Evolutionary conservation across 2,888 invertebrate genomes (phyloP).

Genomic region (Reticulitermes lucifugus): DNA sequence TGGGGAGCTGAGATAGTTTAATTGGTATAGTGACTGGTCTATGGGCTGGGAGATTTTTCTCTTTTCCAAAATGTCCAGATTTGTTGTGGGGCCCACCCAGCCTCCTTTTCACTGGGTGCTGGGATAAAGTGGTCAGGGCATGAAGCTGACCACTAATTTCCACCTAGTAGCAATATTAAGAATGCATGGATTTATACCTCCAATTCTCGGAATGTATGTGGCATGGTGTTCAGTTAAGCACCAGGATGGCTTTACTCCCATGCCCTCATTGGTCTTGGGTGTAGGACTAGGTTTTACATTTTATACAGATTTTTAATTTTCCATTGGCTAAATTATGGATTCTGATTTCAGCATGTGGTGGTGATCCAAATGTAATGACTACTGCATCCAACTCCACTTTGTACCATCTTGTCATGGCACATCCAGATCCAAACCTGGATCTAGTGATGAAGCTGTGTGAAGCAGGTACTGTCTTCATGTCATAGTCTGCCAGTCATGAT

Average conservation of each 20-base stretch:
- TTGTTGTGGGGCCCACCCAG: no score
- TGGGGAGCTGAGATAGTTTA: no score
- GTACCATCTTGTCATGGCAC: slow-evolving; percentile 48
- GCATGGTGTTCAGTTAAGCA: no score
- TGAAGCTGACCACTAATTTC: no score
- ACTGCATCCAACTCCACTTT: slow-evolving; percentile 50
- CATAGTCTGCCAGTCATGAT: no score
- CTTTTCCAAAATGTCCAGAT: no score
- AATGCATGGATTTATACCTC: background rate
- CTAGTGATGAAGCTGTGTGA: slow-evolving; percentile 44
- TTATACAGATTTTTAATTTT: no score
- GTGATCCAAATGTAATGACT: slow-evolving; percentile 53
- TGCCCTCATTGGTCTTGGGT: background rate
- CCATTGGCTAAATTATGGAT: background rate
- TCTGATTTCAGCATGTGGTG: slow-evolving; percentile 49
- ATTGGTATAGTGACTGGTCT: no score
- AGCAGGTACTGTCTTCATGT: slow-evolving; percentile 31
- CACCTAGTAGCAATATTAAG: background rate
- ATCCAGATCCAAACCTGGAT: slow-evolving; percentile 35
- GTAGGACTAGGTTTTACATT: background rate
- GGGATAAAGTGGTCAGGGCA: no score
- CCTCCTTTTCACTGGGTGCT: no score
- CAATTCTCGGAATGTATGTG: no score
- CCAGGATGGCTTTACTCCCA: background rate
- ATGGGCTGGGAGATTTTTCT: no score